Percentiles rank a stretch among this genome's conserved stretches.
Evolutionary conservation across 2,888 invertebrate genomes (phyloP).

Genomic region (Scaptomyza parva): DNA sequence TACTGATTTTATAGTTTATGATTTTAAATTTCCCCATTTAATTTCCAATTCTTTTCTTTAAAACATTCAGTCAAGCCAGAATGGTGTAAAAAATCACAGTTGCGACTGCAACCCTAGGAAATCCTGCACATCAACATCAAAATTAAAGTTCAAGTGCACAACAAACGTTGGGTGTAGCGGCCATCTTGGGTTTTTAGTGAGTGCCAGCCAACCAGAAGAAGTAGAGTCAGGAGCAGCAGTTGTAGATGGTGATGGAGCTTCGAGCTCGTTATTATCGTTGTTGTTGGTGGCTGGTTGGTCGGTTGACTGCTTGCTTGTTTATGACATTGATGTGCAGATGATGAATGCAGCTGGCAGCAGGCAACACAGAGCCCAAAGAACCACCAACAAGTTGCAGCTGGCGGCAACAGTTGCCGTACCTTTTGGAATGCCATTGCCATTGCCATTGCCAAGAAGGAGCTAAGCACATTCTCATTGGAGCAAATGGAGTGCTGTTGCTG

Average conservation of each 20-base stretch:
- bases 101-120: conserved; percentile 14
- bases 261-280: conserved; percentile 3
- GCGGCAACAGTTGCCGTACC: conserved; percentile 68
- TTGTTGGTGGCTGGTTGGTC: conserved; percentile 25
- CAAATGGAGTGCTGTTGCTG: conserved; percentile 28
- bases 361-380: conserved; percentile 3
- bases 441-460: conserved; percentile 45
- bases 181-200: conserved; percentile 70
- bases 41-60: too few species aligned
- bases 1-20: too few species aligned
- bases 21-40: too few species aligned
- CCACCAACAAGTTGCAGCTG: conserved; percentile 73
- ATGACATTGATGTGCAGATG: conserved; percentile 65
- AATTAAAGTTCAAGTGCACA: conserved; percentile 69
- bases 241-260: conserved; percentile 25
- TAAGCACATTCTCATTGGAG: conserved; percentile 70
- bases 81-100: conserved; percentile 2
- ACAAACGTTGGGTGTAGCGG: conserved; percentile 64
- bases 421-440: conserved; percentile 34
- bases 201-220: conserved; percentile 72
- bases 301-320: conserved; percentile 44
- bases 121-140: conserved; percentile 29
- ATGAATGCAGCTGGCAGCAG: conserved; percentile 47
- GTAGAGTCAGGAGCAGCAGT: conserved; percentile 35
- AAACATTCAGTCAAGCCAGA: background rate